Percentiles rank a stretch among this genome's conserved stretches.
Conservation (phyloP, 2,113 vertebrate genomes). For the Etheostoma spectabile region DNA sequence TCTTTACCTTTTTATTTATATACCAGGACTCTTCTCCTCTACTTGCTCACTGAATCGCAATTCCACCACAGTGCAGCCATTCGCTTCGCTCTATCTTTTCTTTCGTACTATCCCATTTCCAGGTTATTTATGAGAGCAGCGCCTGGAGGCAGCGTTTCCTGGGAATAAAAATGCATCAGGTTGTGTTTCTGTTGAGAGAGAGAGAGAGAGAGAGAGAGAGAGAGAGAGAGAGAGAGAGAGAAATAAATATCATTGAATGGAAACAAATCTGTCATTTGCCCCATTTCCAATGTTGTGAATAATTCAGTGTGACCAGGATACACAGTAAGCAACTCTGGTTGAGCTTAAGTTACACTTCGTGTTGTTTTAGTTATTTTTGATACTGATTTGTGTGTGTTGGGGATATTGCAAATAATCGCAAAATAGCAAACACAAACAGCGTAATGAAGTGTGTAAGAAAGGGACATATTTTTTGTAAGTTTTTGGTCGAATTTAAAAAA, state of each 20-base stretch:
- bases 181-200: constrained; percentile 49
- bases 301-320: constrained; percentile 16
- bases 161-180: constrained; percentile 42
- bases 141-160: constrained; percentile 26
- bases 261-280: constrained; percentile 42
- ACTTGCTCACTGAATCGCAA: constrained; percentile 18
- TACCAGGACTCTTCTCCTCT: background rate
- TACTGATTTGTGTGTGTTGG: background rate
- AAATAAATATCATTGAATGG: constrained; percentile 30
- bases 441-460: too few relatives aligned
- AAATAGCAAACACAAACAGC: background rate
- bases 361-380: background rate
- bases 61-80: constrained; percentile 23
- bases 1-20: constrained; percentile 47
- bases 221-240: too few relatives aligned
- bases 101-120: constrained; percentile 4
- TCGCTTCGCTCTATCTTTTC: constrained; percentile 4
- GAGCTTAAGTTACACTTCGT: background rate
- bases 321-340: constrained; percentile 15
- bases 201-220: background rate
- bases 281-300: constrained; percentile 32
- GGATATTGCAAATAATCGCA: background rate
- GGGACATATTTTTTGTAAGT: background rate
- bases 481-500: background rate
- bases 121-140: constrained; percentile 61